A percentile compares a stretch with the other conserved stretches of the same genome.
These are phyloP conservation scores for Drosophila sp. DNA, from an alignment of 1,140 invertebrate genomes.

Conservation along the genomic window DNA sequence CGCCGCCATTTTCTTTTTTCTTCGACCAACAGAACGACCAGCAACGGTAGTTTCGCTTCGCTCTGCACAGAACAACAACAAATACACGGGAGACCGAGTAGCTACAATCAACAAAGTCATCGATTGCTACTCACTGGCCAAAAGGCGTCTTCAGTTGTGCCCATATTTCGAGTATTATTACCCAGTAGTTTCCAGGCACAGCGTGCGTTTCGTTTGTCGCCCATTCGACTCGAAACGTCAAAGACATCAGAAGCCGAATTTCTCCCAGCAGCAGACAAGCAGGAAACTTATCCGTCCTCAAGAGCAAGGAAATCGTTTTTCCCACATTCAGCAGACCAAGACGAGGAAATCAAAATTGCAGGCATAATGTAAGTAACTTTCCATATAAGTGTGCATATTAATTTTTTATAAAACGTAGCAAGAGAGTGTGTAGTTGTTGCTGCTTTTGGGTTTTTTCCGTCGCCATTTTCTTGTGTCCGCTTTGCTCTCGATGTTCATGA, in stretches of 20 bases:
- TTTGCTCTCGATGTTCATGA: constrained; percentile 51
- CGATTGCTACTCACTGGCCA: constrained; percentile 1
- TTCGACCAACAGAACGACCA: constrained; percentile 73
- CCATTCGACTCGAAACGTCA: constrained; percentile 48
- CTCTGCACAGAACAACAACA: constrained; percentile 70
- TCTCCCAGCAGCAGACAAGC: constrained; percentile 49
- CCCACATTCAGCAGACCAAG: constrained; percentile 57
- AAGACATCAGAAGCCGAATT: constrained; percentile 38
- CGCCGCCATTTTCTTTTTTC: constrained; percentile 82
- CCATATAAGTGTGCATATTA: background rate
- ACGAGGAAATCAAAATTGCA: constrained; percentile 72
- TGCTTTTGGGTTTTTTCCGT: constrained; percentile 59
- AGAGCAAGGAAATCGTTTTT: constrained; percentile 61
- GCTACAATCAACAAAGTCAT: background rate
- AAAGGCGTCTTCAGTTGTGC: constrained; percentile 47
- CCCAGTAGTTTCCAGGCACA: constrained; percentile 41
- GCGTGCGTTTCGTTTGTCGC: constrained; percentile 60
- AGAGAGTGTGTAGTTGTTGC: constrained; percentile 8
- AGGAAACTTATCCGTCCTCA: constrained; percentile 39
- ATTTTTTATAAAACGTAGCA: constrained; percentile 29
- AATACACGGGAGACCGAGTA: constrained; percentile 61
- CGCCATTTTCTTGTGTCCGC: constrained; percentile 66
- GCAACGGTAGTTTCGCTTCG: constrained; percentile 73
- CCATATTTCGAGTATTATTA: constrained; percentile 37
- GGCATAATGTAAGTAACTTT: constrained; percentile 70